A percentile compares a stretch with the other conserved stretches of the same genome.
Evolutionary conservation across 1,140 invertebrate genomes (phyloP).

Genomic region (Micrasema minimum): DNA sequence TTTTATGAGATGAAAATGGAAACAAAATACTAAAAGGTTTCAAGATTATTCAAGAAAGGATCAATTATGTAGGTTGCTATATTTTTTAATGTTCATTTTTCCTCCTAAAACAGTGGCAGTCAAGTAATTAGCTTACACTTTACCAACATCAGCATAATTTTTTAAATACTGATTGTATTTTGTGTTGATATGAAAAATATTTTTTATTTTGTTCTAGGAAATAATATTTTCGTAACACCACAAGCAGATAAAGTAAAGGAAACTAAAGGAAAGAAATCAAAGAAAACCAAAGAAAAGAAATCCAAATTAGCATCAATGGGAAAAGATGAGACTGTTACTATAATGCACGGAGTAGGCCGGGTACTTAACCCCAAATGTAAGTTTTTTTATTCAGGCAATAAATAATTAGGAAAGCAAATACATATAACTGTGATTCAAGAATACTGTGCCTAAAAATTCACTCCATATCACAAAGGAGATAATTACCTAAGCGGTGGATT

Average conservation of each 20-base stretch:
- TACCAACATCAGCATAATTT: too few relatives aligned
- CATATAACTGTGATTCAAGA: too few relatives aligned
- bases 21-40: too few relatives aligned
- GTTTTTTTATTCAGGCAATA: constrained; percentile 21
- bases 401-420: too few relatives aligned
- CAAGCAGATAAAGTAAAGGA: constrained; percentile 55
- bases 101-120: too few relatives aligned
- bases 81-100: not conserved
- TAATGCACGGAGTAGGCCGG: constrained; percentile 79
- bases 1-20: too few relatives aligned
- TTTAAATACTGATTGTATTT: too few relatives aligned
- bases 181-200: too few relatives aligned
- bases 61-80: not conserved
- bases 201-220: constrained; percentile 15
- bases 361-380: constrained; percentile 81
- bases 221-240: constrained; percentile 3
- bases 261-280: constrained; percentile 37
- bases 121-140: too few relatives aligned
- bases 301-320: constrained; percentile 66
- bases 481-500: too few relatives aligned
- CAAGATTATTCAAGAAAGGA: not conserved
- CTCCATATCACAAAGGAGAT: not conserved
- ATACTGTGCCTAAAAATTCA: too few relatives aligned
- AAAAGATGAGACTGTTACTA: constrained; percentile 74
- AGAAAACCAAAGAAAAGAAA: constrained; percentile 57